Evolutionary conservation across 1,140 invertebrate genomes (phyloP).

Genomic region (Neomicropteryx cornuta): DNA sequence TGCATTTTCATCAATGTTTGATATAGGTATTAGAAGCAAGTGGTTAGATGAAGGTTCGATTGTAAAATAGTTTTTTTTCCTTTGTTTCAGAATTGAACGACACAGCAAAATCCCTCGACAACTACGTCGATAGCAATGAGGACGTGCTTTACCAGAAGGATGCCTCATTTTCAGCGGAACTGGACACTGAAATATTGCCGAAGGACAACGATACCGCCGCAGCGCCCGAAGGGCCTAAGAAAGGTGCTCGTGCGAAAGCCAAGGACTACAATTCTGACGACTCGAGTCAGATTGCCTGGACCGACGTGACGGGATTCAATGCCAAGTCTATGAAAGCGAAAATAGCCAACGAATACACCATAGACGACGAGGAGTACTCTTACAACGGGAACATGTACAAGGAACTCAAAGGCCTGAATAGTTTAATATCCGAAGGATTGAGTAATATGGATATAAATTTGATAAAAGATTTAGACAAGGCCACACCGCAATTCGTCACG

Average conservation of each 20-base stretch:
- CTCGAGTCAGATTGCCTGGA: too few species aligned
- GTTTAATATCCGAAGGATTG: constrained; percentile 33
- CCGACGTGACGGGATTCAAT: too few species aligned
- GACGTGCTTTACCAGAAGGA: constrained; percentile 76
- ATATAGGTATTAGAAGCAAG: too few species aligned
- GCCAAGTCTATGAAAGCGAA: too few species aligned
- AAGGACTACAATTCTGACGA: too few species aligned
- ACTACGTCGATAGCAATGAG: constrained; percentile 46
- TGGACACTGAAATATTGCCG: constrained; percentile 32
- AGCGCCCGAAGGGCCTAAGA: constrained; percentile 3
- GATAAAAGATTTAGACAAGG: constrained; percentile 25
- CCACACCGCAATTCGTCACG: constrained; percentile 22
- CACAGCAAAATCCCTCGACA: constrained; percentile 44
- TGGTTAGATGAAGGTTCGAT: too few species aligned
- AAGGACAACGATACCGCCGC: constrained; percentile 12
- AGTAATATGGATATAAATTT: constrained; percentile 32
- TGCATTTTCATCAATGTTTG: too few species aligned
- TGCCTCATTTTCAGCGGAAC: constrained; percentile 66
- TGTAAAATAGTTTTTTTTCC: too few species aligned
- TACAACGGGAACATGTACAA: constrained; percentile 29
- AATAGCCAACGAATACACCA: not conserved
- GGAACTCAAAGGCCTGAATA: constrained; percentile 29
- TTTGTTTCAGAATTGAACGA: constrained; percentile 58
- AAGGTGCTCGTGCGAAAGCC: constrained; percentile 1
- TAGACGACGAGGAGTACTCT: constrained; percentile 19